Evolutionary conservation across 1,140 invertebrate species (phyloP).

Genomic region (Venturia canescens): DNA sequence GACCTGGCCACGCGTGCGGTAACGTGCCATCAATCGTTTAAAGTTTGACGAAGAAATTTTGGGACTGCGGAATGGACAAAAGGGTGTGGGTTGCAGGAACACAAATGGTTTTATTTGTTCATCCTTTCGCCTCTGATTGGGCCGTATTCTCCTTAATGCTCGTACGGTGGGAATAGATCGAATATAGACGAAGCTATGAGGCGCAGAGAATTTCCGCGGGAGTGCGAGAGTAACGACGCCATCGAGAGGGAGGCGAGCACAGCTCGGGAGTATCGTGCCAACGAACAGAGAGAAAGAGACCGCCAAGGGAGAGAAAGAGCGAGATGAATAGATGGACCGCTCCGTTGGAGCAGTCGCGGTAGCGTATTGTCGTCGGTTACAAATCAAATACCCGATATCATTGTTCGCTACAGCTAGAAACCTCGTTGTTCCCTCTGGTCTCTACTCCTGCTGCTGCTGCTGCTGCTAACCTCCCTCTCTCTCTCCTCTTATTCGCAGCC

Average conservation of each 20-base stretch:
- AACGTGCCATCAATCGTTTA: no score
- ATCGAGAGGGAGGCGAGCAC: no score
- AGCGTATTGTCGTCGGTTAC: slow-evolving; percentile 71
- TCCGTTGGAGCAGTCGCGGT: slow-evolving; percentile 46
- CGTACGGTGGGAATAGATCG: slow-evolving; percentile 3
- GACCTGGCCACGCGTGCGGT: no score
- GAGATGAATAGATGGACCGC: slow-evolving; percentile 43
- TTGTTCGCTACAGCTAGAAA: slow-evolving; percentile 66
- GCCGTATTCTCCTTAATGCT: background rate
- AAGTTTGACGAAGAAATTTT: no score
- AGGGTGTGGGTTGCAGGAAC: no score
- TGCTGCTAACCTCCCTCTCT: slow-evolving; percentile 32
- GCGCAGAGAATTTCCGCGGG: background rate
- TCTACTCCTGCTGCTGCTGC: slow-evolving; percentile 27
- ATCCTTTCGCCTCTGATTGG: background rate
- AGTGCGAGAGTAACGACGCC: background rate
- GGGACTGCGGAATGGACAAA: no score
- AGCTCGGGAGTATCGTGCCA: background rate
- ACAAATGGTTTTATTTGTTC: no score
- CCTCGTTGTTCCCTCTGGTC: slow-evolving; percentile 48
- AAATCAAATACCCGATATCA: slow-evolving; percentile 74
- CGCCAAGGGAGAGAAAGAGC: background rate
- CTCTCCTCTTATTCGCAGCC: slow-evolving; percentile 41
- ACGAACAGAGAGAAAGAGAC: background rate
- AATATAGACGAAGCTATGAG: background rate